These are phyloP conservation scores for Xylophagus ater DNA, from an alignment of 2,888 invertebrate species.

Conservation along the genomic window DNA sequence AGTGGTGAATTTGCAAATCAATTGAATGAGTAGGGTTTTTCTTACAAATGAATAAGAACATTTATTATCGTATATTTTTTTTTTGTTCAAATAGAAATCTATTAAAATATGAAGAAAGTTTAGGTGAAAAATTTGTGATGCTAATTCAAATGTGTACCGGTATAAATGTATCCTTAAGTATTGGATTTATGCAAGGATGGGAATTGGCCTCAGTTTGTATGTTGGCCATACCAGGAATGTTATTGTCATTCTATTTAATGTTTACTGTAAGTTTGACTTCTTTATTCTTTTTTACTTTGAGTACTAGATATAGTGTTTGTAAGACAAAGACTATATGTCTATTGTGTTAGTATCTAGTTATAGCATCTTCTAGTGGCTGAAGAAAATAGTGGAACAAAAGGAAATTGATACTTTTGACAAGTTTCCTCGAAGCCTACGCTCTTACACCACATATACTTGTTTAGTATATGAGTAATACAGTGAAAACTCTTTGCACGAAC, in stretches of 20 bases:
- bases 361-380: conserved; percentile 43
- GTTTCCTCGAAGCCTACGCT: no score
- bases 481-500: no score
- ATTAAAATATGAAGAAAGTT: conserved; percentile 61
- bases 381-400: conserved; percentile 46
- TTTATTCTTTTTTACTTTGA: neutral
- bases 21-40: conserved; percentile 49
- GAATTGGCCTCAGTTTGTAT: conserved; percentile 59
- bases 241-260: conserved; percentile 47
- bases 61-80: conserved; percentile 16
- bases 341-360: neutral
- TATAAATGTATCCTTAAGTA: conserved; percentile 50
- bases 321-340: neutral
- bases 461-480: no score
- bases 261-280: conserved; percentile 43
- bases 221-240: conserved; percentile 51
- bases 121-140: conserved; percentile 62
- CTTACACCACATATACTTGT: no score
- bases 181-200: conserved; percentile 63
- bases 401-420: no score
- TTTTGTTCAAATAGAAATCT: no score
- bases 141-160: conserved; percentile 54
- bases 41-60: neutral
- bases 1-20: conserved; percentile 55
- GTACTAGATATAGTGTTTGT: neutral